Base-by-base conservation (phyloP, 2,888 invertebrate species). In the Tupiocoris notatus region DNA sequence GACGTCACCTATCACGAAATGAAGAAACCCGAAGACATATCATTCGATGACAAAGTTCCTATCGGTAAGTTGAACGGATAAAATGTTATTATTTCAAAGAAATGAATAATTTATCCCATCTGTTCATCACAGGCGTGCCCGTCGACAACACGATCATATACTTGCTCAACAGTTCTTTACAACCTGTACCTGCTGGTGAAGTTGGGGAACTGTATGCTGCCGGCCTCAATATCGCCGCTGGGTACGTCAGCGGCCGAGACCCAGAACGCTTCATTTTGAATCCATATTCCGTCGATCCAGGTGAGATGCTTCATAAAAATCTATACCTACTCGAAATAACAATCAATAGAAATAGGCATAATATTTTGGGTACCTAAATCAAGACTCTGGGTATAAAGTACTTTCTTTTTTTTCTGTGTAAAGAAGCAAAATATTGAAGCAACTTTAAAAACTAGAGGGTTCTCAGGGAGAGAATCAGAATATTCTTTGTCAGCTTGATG, bases 161-260 rank as follows among this genome's bases (percentile, higher is more conserved):
- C 83, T 85, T 96, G 0, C 85, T 95, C 75, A 92, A 94, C 82
- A 86, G 89, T 21, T 89, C 92, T 79, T 88, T 91, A 85, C 87
- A 89, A 54, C 89, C 91, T 0, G 90, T 93, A 0, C 87, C 89
- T 16, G 88, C 88, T 64, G 91, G 91, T 0, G 90, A 91, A 79
- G 87, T 92, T 2, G 95, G 95, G 0, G 94, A 95, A 83, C 86
- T 96, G 58, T 92, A 91, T 85, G 92, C 93, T 0, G 88, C 94
- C 0, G 95, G 95, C 0, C 84, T 86, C 62, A 95, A 94, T 84
- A 85, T 95, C 62, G 92, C 94, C 0, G 86, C 88, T 0, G 95
- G 94, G 0, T 95, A 95, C 81, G 91, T 94, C 0, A 90, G 90
- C 24, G 91, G 89, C 0, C 87, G 90, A 79, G 92, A 92, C 78